Conservation (phyloP, 2,888 invertebrate species). For the Thumatha senex region DNA sequence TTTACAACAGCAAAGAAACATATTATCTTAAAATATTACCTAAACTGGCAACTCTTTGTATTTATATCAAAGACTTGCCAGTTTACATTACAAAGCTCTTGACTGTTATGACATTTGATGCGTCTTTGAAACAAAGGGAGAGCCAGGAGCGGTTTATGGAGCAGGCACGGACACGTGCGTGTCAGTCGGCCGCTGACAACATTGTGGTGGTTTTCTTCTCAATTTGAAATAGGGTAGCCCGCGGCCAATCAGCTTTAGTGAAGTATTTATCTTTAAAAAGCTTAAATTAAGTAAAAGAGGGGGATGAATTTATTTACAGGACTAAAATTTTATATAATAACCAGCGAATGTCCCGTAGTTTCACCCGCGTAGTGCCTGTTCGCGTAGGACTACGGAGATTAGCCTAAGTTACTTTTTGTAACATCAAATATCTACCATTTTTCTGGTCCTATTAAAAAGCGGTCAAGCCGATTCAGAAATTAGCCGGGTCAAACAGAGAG, state of each 20-base stretch:
- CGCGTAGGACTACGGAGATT: no score
- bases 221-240: slow-evolving; percentile 43
- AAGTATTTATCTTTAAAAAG: background rate
- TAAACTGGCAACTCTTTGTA: slow-evolving; percentile 22
- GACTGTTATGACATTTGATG: slow-evolving; percentile 35
- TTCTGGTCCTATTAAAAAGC: no score
- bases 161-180: slow-evolving; percentile 35
- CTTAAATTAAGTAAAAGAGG: no score
- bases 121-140: slow-evolving; percentile 44
- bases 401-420: no score
- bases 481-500: no score
- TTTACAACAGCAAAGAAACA: slow-evolving; percentile 22
- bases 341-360: no score
- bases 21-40: slow-evolving; percentile 28
- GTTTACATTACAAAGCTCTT: slow-evolving; percentile 25
- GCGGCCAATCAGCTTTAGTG: slow-evolving; percentile 38
- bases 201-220: slow-evolving; percentile 42
- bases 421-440: no score
- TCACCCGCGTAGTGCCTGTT: no score
- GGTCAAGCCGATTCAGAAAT: no score
- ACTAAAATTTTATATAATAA: no score
- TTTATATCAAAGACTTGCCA: slow-evolving; percentile 7
- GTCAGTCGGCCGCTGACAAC: slow-evolving; percentile 42
- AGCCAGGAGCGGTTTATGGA: slow-evolving; percentile 36
- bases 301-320: background rate